Base-by-base conservation (phyloP, 2,113 vertebrate genomes). In the Piaya cayana region DNA sequence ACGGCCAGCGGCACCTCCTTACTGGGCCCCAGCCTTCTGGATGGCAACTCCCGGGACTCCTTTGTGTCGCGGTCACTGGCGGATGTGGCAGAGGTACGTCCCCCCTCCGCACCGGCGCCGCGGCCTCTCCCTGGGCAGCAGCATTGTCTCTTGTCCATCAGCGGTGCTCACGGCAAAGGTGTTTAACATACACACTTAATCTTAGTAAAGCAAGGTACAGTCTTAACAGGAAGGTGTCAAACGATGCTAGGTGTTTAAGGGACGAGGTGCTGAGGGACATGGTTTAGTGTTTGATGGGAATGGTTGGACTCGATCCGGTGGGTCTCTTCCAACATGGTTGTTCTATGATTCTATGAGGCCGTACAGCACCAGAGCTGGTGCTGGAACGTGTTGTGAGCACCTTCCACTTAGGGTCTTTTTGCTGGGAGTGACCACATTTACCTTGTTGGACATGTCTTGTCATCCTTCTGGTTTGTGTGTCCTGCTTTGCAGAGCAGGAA, bases 21-120 rank as follows among this genome's bases (percentile, higher is more conserved):
- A 79, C 98, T 99, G 63, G 99, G 99, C 37, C 99, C 99, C 50
- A 99, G 99, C 96, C 97, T 99, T 70, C 98, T 99, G 90, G 99
- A 99, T 95, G 99, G 99, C 95, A 99, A 99, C 96, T 99, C 99
- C 4, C 98, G 99, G 78, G 99, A 99, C 95, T 99, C 99, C 43
- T 99, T 99, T 91, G 99, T 99, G 79, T 99, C 99, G 4, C 98
- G 99, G 13, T 99, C 99, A 60, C 97, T 99, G 94, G 98, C 98
- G 9, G 99, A 99, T 11, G 99, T 99, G 6, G 98, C 98, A 43
- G 99, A 99, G 98, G 99, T 99, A 95, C 64, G 98, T 59, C 53
- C 45, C 30, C 43, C 22, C 22, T 64, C 8, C 5, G 56, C 17
- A 15, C 17, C 32, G 15, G 11, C 32, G 45, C 53, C 56, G 21